Conservation (phyloP, 2,797 vertebrate species). For the Nyctibius grandis region DNA sequence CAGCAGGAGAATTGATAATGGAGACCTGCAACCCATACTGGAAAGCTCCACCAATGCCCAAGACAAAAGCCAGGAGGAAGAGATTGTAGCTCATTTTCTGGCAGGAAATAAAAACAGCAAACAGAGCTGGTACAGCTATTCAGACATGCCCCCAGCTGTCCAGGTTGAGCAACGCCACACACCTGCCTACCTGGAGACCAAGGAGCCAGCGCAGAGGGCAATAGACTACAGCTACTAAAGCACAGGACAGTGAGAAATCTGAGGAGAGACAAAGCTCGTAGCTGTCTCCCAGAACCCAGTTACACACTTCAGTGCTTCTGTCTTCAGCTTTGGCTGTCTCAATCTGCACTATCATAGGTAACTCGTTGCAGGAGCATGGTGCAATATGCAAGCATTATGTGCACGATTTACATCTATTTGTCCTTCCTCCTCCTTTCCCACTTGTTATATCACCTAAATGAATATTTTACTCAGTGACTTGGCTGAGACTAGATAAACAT, state of each 20-base stretch:
- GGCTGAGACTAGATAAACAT: neutral
- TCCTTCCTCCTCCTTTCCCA: neutral
- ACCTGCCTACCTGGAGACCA: neutral
- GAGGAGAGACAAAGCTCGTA: neutral
- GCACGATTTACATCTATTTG: neutral
- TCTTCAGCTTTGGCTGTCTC: neutral
- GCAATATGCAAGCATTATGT: neutral
- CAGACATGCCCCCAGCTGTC: neutral
- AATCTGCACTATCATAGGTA: neutral
- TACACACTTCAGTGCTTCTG: slow-evolving; percentile 32
- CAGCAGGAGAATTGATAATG: slow-evolving; percentile 82
- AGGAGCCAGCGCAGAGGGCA: neutral
- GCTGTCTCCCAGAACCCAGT: neutral
- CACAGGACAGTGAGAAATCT: neutral
- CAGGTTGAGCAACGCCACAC: neutral
- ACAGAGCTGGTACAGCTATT: neutral
- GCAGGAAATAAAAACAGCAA: neutral
- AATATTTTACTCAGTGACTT: neutral
- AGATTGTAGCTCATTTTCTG: slow-evolving; percentile 76
- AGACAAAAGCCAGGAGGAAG: slow-evolving; percentile 71
- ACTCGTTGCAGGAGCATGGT: neutral
- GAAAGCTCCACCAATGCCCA: slow-evolving; percentile 82
- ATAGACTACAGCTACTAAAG: neutral
- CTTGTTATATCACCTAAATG: neutral
- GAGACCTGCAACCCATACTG: slow-evolving; percentile 80